A percentile compares a stretch with the other conserved stretches of the same genome.
phyloP scores from a whole-genome alignment of 2,113 vertebrate genomes.

The Takifugu flavidus region DNA sequence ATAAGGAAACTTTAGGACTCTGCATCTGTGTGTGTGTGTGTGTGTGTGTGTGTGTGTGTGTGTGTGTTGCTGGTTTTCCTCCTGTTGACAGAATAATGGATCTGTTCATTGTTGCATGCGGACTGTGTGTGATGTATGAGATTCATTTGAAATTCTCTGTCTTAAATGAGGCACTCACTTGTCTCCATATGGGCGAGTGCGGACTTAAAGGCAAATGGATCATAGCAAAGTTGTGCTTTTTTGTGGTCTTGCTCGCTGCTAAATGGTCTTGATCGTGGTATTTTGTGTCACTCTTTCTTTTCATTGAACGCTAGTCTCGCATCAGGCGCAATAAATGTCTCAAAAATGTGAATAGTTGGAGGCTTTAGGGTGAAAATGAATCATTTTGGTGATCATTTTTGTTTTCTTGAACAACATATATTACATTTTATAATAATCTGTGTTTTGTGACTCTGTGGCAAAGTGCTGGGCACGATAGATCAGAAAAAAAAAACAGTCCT shows the following conservation, averaged over 20 bases:
- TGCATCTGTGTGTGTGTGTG: conserved; percentile 19
- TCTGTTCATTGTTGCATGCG: conserved; percentile 69
- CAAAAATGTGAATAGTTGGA: conserved; percentile 18
- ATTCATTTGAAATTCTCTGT: conserved; percentile 73
- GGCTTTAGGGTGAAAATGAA: no score
- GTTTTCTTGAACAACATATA: background rate
- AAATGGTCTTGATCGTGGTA: conserved; percentile 36
- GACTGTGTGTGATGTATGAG: conserved; percentile 71
- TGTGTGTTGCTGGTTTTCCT: conserved; percentile 43
- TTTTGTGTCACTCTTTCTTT: conserved; percentile 31
- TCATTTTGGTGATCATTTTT: no score
- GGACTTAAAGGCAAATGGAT: conserved; percentile 22
- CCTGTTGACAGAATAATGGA: conserved; percentile 74
- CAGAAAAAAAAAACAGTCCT: conserved; percentile 8
- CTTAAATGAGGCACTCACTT: conserved; percentile 66
- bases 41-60: conserved; percentile 6
- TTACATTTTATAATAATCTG: background rate
- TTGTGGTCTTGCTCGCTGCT: conserved; percentile 38
- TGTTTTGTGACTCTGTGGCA: no score
- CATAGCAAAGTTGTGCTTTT: conserved; percentile 39
- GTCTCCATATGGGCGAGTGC: conserved; percentile 49
- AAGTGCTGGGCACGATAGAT: background rate
- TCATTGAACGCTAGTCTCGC: conserved; percentile 44
- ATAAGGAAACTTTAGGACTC: conserved; percentile 58
- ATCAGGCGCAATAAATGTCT: conserved; percentile 50